Conservation (phyloP, 2,888 invertebrate species). For the Octodonta nipae region DNA sequence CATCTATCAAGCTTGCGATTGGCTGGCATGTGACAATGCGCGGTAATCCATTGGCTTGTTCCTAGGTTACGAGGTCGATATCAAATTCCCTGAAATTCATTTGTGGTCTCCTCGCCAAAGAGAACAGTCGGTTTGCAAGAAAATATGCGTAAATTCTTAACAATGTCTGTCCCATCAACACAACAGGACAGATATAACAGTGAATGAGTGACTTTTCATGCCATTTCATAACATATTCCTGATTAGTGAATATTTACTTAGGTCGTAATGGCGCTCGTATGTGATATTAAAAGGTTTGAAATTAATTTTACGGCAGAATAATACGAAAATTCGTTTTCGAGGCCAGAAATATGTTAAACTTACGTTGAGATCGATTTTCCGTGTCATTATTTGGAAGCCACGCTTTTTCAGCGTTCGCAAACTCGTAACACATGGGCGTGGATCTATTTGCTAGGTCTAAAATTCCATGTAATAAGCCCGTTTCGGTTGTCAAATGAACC, state of each 20-base stretch:
- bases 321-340: constrained; percentile 24
- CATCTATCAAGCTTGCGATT: too few relatives aligned
- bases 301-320: constrained; percentile 34
- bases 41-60: too few relatives aligned
- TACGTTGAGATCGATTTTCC: constrained; percentile 22
- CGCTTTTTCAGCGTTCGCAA: too few relatives aligned
- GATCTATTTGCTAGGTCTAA: not conserved
- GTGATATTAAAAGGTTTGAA: constrained; percentile 38
- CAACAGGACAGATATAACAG: constrained; percentile 35
- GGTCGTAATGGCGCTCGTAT: constrained; percentile 37
- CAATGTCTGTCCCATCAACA: constrained; percentile 33
- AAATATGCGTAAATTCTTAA: constrained; percentile 34
- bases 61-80: too few relatives aligned
- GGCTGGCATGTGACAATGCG: too few relatives aligned
- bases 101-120: constrained; percentile 38
- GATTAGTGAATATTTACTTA: constrained; percentile 35
- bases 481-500: too few relatives aligned
- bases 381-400: too few relatives aligned
- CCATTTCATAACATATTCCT: constrained; percentile 35
- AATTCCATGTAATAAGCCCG: too few relatives aligned
- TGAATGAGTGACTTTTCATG: constrained; percentile 37
- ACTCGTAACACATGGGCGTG: too few relatives aligned
- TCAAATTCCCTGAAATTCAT: constrained; percentile 25
- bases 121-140: constrained; percentile 36
- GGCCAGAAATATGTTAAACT: constrained; percentile 32